Percentiles rank a stretch among this genome's conserved stretches.
These are phyloP conservation scores for Conistra vaccinii DNA, from an alignment of 2,888 invertebrate genomes.

Conservation along the genomic window DNA sequence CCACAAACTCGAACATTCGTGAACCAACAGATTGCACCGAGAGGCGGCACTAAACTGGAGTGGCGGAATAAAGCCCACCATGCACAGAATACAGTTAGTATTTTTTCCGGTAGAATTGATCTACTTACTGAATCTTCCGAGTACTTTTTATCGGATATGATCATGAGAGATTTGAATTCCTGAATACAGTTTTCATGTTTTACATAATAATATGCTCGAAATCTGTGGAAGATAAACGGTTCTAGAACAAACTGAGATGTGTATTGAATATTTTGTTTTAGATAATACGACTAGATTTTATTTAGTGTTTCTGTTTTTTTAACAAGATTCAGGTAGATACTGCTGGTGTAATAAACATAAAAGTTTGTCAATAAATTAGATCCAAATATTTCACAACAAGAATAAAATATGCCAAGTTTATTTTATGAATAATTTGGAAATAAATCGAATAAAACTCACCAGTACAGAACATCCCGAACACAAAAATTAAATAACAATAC, in stretches of 20 bases:
- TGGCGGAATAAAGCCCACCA: conserved; percentile 56
- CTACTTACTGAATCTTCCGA: conserved; percentile 48
- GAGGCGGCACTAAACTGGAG: conserved; percentile 65
- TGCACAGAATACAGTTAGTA: conserved; percentile 56
- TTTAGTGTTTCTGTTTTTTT: background rate
- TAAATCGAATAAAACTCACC: conserved; percentile 20
- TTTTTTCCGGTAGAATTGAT: conserved; percentile 63
- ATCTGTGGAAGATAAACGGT: conserved; percentile 17
- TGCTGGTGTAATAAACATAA: background rate
- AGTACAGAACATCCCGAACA: conserved; percentile 28
- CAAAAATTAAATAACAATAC: conserved; percentile 47
- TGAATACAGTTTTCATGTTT: conserved; percentile 44
- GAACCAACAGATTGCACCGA: conserved; percentile 49
- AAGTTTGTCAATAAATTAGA: background rate
- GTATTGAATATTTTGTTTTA: conserved; percentile 18
- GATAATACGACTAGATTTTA: conserved; percentile 11
- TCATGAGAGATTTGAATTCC: conserved; percentile 61
- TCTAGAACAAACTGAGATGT: conserved; percentile 8
- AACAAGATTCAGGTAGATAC: background rate
- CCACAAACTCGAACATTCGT: conserved; percentile 57
- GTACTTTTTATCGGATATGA: conserved; percentile 54
- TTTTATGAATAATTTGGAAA: background rate
- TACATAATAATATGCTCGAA: conserved; percentile 20
- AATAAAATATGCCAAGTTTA: background rate
- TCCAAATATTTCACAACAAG: background rate